Evolutionary conservation across 2,113 vertebrate species (phyloP).

Genomic region (Callospermophilus lateralis): DNA sequence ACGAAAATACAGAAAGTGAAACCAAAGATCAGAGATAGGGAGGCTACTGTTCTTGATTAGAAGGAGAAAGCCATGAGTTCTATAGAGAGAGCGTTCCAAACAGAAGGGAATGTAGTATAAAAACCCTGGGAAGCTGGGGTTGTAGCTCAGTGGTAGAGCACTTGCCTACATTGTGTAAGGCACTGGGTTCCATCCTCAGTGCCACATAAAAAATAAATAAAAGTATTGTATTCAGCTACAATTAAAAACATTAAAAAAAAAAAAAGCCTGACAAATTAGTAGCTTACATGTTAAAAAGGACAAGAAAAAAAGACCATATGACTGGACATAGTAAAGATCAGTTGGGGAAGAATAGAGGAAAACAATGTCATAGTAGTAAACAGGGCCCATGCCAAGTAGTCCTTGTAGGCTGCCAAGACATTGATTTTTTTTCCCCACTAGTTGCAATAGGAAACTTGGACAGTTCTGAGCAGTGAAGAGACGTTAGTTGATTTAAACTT

Average conservation of each 20-base stretch:
- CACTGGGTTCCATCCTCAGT: too few relatives aligned
- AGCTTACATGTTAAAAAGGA: neutral
- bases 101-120: neutral
- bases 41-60: neutral
- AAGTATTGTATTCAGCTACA: too few relatives aligned
- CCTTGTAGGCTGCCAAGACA: neutral
- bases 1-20: neutral
- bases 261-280: neutral
- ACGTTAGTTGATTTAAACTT: neutral
- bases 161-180: too few relatives aligned
- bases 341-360: neutral
- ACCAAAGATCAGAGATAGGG: too few relatives aligned
- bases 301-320: neutral
- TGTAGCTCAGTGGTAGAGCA: too few relatives aligned
- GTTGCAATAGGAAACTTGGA: neutral
- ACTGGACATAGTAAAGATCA: neutral
- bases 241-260: too few relatives aligned
- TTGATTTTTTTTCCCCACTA: neutral
- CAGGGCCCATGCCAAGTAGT: neutral
- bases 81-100: neutral
- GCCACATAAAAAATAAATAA: too few relatives aligned
- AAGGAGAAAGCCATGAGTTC: neutral
- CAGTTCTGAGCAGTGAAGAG: constrained; percentile 8
- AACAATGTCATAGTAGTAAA: neutral
- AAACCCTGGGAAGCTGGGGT: neutral